Percentiles rank a stretch among this genome's conserved stretches.
Conservation (phyloP, 2,888 invertebrate species). For the Amphipoea oculea region DNA sequence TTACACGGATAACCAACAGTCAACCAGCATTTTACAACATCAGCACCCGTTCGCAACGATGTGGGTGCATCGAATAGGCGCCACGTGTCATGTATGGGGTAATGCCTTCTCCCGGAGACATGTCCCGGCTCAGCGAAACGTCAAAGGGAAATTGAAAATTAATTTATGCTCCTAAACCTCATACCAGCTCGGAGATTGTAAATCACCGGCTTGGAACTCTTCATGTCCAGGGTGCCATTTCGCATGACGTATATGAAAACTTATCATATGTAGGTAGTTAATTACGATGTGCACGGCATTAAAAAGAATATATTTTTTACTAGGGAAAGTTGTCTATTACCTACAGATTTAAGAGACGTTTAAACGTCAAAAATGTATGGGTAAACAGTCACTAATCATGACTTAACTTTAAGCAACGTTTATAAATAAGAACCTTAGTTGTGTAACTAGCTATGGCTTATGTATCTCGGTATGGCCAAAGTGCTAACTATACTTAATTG, state of each 20-base stretch:
- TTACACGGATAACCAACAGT: slow-evolving; percentile 10
- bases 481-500: background rate
- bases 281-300: slow-evolving; percentile 6
- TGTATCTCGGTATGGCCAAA: background rate
- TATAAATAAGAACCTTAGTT: too few relatives aligned
- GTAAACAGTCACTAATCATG: too few relatives aligned
- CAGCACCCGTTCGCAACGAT: slow-evolving; percentile 64
- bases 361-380: background rate
- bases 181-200: slow-evolving; percentile 80
- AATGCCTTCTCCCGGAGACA: slow-evolving; percentile 87
- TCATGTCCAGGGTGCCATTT: slow-evolving; percentile 45
- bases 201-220: slow-evolving; percentile 76
- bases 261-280: slow-evolving; percentile 2
- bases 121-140: slow-evolving; percentile 88
- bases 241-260: background rate
- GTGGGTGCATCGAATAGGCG: slow-evolving; percentile 78
- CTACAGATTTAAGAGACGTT: background rate
- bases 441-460: background rate
- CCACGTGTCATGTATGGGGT: slow-evolving; percentile 84
- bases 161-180: slow-evolving; percentile 89
- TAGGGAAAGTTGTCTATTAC: background rate
- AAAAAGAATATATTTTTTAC: background rate
- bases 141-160: slow-evolving; percentile 91
- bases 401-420: too few relatives aligned
- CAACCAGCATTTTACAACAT: slow-evolving; percentile 32